phyloP scores from a whole-genome alignment of 2,888 invertebrate genomes.

The Ptilodon capucinus region DNA sequence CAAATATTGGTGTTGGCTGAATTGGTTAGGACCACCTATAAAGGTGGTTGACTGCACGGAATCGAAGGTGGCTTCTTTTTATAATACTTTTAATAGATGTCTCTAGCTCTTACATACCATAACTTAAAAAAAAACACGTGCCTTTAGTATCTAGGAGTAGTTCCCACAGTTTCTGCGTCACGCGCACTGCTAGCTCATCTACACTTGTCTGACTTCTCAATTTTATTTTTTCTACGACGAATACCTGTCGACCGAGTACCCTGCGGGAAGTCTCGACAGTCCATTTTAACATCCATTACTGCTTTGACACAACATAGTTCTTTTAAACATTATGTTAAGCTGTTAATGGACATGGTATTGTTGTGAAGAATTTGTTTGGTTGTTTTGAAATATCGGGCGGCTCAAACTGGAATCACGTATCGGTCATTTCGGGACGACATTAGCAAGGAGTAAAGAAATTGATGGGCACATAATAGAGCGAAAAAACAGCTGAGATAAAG shows the following conservation, averaged over 20 bases:
- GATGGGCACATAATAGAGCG: slow-evolving; percentile 18
- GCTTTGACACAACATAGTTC: background rate
- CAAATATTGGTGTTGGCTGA: slow-evolving; percentile 58
- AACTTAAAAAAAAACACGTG: no score
- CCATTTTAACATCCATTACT: slow-evolving; percentile 5
- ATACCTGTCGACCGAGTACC: slow-evolving; percentile 46
- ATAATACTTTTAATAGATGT: no score
- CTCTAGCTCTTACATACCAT: no score
- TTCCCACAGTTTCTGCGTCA: slow-evolving; percentile 34
- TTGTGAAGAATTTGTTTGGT: slow-evolving; percentile 22
- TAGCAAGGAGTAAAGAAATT: slow-evolving; percentile 40
- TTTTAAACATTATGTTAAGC: background rate
- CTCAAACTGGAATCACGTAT: slow-evolving; percentile 53
- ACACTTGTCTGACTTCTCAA: slow-evolving; percentile 44
- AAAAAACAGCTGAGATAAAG: background rate
- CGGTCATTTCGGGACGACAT: slow-evolving; percentile 45
- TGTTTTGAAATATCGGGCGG: slow-evolving; percentile 33
- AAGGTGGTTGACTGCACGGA: slow-evolving; percentile 21
- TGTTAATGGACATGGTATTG: slow-evolving; percentile 9
- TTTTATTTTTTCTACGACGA: slow-evolving; percentile 35
- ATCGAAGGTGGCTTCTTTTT: no score
- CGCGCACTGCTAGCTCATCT: slow-evolving; percentile 28
- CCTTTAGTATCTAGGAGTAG: no score
- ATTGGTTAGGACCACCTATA: slow-evolving; percentile 54
- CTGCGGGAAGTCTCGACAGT: slow-evolving; percentile 30